Base-by-base conservation (phyloP, 2,888 invertebrate species). In the Caenorhabditis drosophilae region DNA sequence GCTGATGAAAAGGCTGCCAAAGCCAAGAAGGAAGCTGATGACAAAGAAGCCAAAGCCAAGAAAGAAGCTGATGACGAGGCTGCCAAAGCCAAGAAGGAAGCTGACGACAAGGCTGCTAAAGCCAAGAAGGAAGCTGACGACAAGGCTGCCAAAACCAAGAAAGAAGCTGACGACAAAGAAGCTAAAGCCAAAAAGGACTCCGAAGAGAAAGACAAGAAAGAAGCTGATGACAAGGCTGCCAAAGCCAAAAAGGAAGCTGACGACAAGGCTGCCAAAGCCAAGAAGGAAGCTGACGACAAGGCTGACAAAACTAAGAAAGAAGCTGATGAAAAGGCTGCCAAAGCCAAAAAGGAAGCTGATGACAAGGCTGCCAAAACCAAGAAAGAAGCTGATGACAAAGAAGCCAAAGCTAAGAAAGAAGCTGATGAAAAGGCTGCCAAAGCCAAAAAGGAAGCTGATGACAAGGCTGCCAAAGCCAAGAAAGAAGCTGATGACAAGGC, bases 71-170 rank as follows among this genome's bases (percentile, higher is more conserved):
- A 60, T 3, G 56, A 36, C 3, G 51, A 45, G 41, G 54, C 46
- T 12, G 60, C 52, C 3, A 57, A 40, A 40, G 23, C 22, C 11
- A 55, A 45, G 45, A 47, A 46, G 47, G 52, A 26, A n/a, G 35
- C 49, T 12, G 59, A 51, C 1, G 56, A 47, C 1, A 55, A 52
- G 47, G 27, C 57, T 7, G 56, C 47, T 4, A 50, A 52, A 40
- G 22, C 53, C n/a, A 64, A 64, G 55, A 50, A 50, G 41, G 56
- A 67, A 1, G 48, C 35, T 12, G 52, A 48, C 3, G 45, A 38
- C 1, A 59, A 56, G 34, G 42, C 45, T 22, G 45, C 51, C 20
- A 46, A 45, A 54, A 41, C 38, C 16, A 61, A 61, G 62, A 62
- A 67, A 54, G 54, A 51, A 1, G 52, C 61, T 31, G 59, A 64